A percentile compares a stretch with the other conserved stretches of the same genome.
These are phyloP conservation scores for Alexandromys fortis DNA, from an alignment of 2,113 vertebrate genomes.

Conservation along the genomic window DNA sequence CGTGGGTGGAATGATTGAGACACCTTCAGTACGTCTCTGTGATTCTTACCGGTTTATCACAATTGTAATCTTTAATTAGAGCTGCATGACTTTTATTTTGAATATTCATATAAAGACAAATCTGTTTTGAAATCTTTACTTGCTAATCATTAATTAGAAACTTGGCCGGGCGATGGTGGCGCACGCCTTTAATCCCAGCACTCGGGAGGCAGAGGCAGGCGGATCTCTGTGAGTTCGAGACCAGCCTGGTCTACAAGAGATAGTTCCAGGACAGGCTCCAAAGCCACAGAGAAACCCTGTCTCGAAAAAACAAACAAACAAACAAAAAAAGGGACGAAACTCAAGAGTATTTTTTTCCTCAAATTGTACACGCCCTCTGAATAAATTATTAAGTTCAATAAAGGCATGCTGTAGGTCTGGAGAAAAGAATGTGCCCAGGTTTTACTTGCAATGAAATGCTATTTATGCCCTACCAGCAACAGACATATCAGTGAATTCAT, in stretches of 20 bases:
- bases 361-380: not conserved
- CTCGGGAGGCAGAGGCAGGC: too few species aligned
- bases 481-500: not conserved
- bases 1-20: not conserved
- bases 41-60: not conserved
- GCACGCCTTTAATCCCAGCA: too few species aligned
- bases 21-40: not conserved
- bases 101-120: not conserved
- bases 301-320: too few species aligned
- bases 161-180: too few species aligned
- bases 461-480: too few species aligned
- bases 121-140: not conserved
- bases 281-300: too few species aligned
- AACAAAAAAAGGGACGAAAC: too few species aligned
- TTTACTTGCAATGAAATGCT: not conserved
- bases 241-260: too few species aligned
- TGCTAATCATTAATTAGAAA: not conserved
- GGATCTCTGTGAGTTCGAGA: too few species aligned
- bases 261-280: too few species aligned
- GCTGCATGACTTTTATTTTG: not conserved
- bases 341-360: not conserved
- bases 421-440: not conserved
- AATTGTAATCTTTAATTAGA: not conserved
- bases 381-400: not conserved
- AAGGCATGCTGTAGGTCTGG: not conserved